A percentile compares a stretch with the other conserved stretches of the same genome.
Conservation (phyloP, 2,888 invertebrate genomes). For the Amorpha juglandis region DNA sequence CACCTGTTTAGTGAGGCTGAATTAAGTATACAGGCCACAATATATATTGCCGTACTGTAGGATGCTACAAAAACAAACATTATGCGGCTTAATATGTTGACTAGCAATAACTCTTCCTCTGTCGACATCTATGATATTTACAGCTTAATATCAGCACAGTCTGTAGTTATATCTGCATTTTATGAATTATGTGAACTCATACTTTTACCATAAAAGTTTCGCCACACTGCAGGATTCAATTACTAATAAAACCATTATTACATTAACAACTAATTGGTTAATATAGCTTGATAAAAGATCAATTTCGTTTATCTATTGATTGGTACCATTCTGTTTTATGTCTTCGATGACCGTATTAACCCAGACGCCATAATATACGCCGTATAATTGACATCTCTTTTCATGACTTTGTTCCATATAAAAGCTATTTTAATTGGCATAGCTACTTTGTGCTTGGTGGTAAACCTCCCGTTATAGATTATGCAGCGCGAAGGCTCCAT, state of each 20-base stretch:
- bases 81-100: too few relatives aligned
- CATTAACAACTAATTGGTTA: slow-evolving; percentile 11
- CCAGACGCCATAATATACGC: not conserved
- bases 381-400: not conserved
- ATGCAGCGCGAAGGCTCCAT: too few relatives aligned
- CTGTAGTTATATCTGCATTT: not conserved
- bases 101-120: too few relatives aligned
- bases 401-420: not conserved
- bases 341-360: slow-evolving; percentile 1
- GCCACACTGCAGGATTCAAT: not conserved
- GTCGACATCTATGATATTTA: too few relatives aligned
- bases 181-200: not conserved
- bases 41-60: too few relatives aligned
- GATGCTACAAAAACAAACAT: too few relatives aligned
- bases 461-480: too few relatives aligned
- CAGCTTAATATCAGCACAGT: too few relatives aligned
- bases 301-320: slow-evolving; percentile 19
- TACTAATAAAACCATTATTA: slow-evolving; percentile 2
- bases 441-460: too few relatives aligned
- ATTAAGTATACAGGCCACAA: too few relatives aligned
- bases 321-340: slow-evolving; percentile 16
- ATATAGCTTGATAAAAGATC: slow-evolving; percentile 20
- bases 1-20: too few relatives aligned
- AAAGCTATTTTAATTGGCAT: not conserved
- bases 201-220: not conserved